Conservation (phyloP, 2,113 vertebrate species). For the Perca flavescens region DNA sequence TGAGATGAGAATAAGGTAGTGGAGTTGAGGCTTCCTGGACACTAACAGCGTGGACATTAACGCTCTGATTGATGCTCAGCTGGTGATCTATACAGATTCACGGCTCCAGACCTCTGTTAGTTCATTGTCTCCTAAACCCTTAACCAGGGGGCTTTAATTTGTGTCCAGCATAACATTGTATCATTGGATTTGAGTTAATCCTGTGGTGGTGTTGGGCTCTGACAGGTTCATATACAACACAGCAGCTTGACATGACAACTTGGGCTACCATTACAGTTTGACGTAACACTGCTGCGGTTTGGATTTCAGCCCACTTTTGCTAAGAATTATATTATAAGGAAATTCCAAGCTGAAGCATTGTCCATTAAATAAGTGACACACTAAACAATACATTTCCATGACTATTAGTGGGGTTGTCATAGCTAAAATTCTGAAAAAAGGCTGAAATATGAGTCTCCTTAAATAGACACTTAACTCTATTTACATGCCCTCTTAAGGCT, state of each 20-base stretch:
- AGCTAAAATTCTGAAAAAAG: background rate
- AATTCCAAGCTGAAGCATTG: background rate
- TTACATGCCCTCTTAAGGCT: background rate
- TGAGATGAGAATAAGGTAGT: conserved; percentile 10
- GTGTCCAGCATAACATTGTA: conserved; percentile 9
- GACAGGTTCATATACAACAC: conserved; percentile 55
- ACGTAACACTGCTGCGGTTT: conserved; percentile 40
- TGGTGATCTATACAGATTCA: conserved; percentile 16
- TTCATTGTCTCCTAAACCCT: conserved; percentile 40
- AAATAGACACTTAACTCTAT: background rate
- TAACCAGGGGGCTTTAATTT: conserved; percentile 1
- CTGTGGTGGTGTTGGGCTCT: conserved; percentile 9
- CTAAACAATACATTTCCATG: background rate
- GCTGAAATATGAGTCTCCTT: background rate
- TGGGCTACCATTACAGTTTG: conserved; percentile 60
- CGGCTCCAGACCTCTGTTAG: conserved; percentile 16
- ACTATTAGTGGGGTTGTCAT: background rate
- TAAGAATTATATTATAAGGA: conserved; percentile 59
- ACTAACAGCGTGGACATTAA: background rate
- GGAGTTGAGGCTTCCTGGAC: background rate
- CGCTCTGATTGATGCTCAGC: conserved; percentile 24
- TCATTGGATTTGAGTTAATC: conserved; percentile 42
- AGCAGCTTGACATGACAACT: conserved; percentile 36
- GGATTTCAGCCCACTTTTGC: conserved; percentile 50
- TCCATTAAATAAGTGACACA: background rate